These are phyloP conservation scores for Bolborhynchus lineola DNA, from an alignment of 2,113 vertebrate genomes.

Conservation along the genomic window DNA sequence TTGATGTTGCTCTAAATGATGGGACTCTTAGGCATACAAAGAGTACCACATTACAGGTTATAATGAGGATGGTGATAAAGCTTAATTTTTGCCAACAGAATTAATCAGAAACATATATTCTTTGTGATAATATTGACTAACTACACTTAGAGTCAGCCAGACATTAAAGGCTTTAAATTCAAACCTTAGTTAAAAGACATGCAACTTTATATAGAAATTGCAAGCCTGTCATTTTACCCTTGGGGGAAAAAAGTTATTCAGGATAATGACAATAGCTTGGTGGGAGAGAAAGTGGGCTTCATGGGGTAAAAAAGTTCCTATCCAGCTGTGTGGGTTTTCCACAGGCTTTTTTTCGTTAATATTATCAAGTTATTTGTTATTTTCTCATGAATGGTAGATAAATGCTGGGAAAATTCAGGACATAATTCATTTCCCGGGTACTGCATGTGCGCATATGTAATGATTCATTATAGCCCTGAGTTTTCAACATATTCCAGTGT, in stretches of 20 bases:
- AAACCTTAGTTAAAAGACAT: neutral
- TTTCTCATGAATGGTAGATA: slow-evolving; percentile 31
- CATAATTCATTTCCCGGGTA: slow-evolving; percentile 8
- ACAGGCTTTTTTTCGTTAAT: neutral
- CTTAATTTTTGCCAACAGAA: neutral
- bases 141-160: neutral
- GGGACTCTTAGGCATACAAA: neutral
- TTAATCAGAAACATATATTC: neutral
- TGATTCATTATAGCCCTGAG: slow-evolving; percentile 21
- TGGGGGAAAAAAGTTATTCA: neutral
- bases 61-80: neutral
- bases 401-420: neutral
- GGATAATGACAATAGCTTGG: slow-evolving; percentile 15
- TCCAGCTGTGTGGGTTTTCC: slow-evolving; percentile 15
- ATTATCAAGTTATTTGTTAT: slow-evolving; percentile 52
- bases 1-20: neutral
- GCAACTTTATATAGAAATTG: slow-evolving; percentile 17
- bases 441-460: neutral
- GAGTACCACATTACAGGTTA: neutral
- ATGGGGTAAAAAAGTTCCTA: neutral
- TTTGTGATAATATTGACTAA: neutral
- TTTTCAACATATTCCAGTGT: neutral
- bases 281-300: slow-evolving; percentile 33
- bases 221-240: neutral
- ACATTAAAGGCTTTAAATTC: neutral